Evolutionary conservation across 2,888 invertebrate species (phyloP), one percentile per base, ranked within the genome.

Genomic region (Opisthograptis luteolata): DNA sequence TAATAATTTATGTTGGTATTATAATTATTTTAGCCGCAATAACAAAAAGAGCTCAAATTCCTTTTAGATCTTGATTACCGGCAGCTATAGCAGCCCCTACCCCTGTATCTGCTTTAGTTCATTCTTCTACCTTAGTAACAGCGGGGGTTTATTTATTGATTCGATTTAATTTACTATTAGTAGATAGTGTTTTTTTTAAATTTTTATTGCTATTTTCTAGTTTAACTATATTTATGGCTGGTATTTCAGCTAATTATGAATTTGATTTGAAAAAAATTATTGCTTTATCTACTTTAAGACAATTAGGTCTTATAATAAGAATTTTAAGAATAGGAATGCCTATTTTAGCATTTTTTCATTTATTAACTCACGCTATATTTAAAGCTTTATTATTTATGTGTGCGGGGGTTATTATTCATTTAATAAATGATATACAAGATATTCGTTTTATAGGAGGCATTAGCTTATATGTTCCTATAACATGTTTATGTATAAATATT

Each of bases 1-100:
- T 64, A 48, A 92, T 92, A 74, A 61, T 60, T 64, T 69, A 92
- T 66, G 78, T 91, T 78, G 72, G 75, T 0, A 5, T 62, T n/a
- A 83, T 92, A 67, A 71, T 91, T 57, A 82, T 87, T 73, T 79
- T 91, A 62, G 93, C 93, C 0, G 91, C 92, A 41, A 92, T 95
- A 86, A 95, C 95, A 52, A 96, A 96, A 83, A 95, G 95, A 62
- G 95, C 95, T 73, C 95, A 96, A 81, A 93, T 95, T 91, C 95
- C 95, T 34, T 96, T 96, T 93, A 94, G 94, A 55, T 92, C 94
- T 32, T 96, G 95, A 66, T 80, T 95, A 36, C 95, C 95, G 0
- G 93, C 93, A 0, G 95, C 95, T 30, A 95, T 95, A 81, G 94
- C 94, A 0, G 95, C 95, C 31, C 95, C 95, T 22, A 95, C 95